phyloP scores from a whole-genome alignment of 1,140 invertebrate species.

The Pogonomyrmex californicus region DNA sequence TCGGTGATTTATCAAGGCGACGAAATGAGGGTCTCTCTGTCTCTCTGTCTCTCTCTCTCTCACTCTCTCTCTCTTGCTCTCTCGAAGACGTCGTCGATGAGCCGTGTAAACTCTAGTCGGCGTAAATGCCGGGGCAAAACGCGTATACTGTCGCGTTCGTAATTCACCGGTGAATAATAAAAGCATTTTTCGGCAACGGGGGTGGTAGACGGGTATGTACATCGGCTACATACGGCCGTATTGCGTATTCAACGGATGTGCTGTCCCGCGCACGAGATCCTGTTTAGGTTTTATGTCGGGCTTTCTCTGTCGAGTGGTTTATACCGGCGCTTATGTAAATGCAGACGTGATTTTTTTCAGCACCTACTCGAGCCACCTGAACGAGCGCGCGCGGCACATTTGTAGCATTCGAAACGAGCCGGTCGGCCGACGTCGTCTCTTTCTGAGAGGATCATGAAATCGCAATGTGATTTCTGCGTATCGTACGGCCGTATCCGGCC shows the following conservation, averaged over 20 bases:
- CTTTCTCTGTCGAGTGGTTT: slow-evolving; percentile 86
- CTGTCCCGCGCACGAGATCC: slow-evolving; percentile 81
- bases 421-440: slow-evolving; percentile 18
- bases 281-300: slow-evolving; percentile 85
- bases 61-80: not conserved
- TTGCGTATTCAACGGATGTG: slow-evolving; percentile 86
- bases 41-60: not conserved
- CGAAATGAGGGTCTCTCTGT: not conserved
- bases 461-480: slow-evolving; percentile 28
- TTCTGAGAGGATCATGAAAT: slow-evolving; percentile 51
- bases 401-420: slow-evolving; percentile 74
- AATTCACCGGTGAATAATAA: slow-evolving; percentile 80
- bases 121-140: slow-evolving; percentile 52
- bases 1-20: not conserved
- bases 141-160: slow-evolving; percentile 60
- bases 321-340: slow-evolving; percentile 87
- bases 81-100: slow-evolving; percentile 14
- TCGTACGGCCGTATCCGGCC: not conserved
- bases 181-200: slow-evolving; percentile 75
- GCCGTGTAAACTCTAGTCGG: slow-evolving; percentile 7
- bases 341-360: slow-evolving; percentile 87
- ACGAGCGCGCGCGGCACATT: slow-evolving; percentile 66
- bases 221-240: slow-evolving; percentile 74
- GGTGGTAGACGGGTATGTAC: slow-evolving; percentile 51
- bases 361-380: slow-evolving; percentile 77